A percentile compares a stretch with the other conserved stretches of the same genome.
Evolutionary conservation across 2,888 invertebrate genomes (phyloP).

Genomic region (Drosophila barbarae): DNA sequence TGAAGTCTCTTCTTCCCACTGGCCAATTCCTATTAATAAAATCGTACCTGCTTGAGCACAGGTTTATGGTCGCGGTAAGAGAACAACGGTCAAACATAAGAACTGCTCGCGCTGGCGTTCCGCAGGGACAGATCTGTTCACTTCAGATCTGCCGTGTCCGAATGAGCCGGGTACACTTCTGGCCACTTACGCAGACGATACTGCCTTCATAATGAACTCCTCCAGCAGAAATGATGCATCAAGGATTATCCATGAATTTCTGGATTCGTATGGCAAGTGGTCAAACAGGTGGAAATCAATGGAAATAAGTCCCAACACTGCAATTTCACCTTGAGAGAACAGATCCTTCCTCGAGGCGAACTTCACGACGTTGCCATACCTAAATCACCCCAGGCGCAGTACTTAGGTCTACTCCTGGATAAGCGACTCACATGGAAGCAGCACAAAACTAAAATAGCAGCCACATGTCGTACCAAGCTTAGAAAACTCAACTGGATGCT

Average conservation of each 20-base stretch:
- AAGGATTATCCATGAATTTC: background rate
- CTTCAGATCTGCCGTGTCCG: background rate
- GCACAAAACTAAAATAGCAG: no score
- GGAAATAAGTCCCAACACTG: background rate
- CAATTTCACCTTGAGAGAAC: background rate
- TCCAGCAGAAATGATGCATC: background rate
- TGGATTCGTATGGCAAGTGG: background rate
- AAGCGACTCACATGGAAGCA: no score
- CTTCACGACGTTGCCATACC: background rate
- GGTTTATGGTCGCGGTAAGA: background rate
- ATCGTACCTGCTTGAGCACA: background rate
- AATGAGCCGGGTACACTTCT: background rate
- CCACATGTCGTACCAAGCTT: no score
- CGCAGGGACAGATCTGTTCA: background rate
- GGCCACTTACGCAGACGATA: background rate
- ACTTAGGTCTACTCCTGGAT: no score
- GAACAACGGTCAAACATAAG: background rate
- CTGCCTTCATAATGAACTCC: background rate
- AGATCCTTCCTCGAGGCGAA: background rate
- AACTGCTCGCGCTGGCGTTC: background rate
- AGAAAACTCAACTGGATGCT: no score
- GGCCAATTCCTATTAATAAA: background rate
- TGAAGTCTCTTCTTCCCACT: background rate
- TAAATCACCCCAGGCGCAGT: background rate
- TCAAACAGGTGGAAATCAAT: background rate